Conservation (phyloP, 2,113 vertebrate species). For the Bos indicus region DNA sequence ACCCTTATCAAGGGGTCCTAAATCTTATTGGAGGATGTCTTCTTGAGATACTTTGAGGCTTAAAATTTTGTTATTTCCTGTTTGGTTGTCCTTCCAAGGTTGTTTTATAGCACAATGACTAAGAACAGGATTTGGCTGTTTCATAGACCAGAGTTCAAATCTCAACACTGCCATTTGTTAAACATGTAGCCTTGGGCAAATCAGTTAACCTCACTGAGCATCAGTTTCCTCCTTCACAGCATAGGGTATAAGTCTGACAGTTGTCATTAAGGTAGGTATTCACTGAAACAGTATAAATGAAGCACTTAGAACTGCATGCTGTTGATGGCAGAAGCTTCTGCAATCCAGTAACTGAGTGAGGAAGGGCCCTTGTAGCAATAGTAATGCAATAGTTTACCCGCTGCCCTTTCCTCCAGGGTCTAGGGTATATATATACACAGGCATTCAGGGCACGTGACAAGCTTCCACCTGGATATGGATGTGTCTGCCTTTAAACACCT, state of each 20-base stretch:
- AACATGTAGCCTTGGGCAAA: not conserved
- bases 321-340: fast-evolving
- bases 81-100: not conserved
- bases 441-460: not conserved
- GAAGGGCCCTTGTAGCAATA: not conserved
- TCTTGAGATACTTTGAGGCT: not conserved
- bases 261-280: not conserved
- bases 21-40: not conserved
- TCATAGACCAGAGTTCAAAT: not conserved
- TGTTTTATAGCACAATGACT: not conserved
- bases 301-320: too few species aligned
- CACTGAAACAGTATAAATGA: not conserved
- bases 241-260: not conserved
- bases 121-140: not conserved
- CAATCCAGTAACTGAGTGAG: not conserved
- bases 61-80: not conserved
- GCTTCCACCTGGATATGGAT: not conserved
- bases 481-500: not conserved
- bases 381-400: fast-evolving
- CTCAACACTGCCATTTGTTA: not conserved
- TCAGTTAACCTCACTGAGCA: not conserved
- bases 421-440: fast-evolving
- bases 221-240: not conserved
- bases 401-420: not conserved
- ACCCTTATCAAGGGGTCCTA: not conserved